Percentiles rank a stretch among this genome's conserved stretches.
phyloP scores from a whole-genome alignment of 2,797 vertebrate species.

The Cossypha dichroa region DNA sequence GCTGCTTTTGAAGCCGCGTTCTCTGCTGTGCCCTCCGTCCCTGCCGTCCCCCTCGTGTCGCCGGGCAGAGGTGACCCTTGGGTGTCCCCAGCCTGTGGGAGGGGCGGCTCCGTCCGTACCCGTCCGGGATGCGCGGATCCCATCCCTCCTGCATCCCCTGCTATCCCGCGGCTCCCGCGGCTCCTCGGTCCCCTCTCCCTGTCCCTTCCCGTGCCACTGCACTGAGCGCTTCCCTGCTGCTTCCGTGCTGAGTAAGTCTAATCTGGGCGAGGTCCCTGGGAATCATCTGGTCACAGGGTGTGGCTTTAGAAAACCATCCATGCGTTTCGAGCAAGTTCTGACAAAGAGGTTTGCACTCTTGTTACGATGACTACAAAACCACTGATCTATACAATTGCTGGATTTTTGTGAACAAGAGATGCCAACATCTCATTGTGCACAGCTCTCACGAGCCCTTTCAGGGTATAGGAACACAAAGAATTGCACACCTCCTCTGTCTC shows the following conservation, averaged over 20 bases:
- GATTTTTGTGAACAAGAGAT: not conserved
- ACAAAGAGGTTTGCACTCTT: not conserved
- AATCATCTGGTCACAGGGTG: too few relatives aligned
- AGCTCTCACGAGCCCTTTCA: not conserved
- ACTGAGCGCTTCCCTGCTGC: not conserved
- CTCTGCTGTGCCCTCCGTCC: not conserved
- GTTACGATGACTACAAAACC: not conserved
- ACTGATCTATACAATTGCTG: not conserved
- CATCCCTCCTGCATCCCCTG: not conserved
- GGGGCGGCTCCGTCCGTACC: not conserved
- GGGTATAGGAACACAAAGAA: not conserved
- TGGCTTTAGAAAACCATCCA: not conserved
- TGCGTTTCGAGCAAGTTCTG: not conserved
- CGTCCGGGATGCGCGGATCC: not conserved
- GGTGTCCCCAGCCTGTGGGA: not conserved
- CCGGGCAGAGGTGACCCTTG: not conserved
- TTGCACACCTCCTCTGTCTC: not conserved
- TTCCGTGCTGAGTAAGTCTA: not conserved
- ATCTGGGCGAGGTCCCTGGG: not conserved
- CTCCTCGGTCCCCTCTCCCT: not conserved
- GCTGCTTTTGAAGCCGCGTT: not conserved
- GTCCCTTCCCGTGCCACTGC: not conserved
- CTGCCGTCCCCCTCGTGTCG: not conserved
- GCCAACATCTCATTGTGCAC: not conserved
- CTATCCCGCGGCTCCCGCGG: not conserved